Evolutionary conservation across 2,888 invertebrate species (phyloP).

Genomic region (Yponomeuta malinellus): DNA sequence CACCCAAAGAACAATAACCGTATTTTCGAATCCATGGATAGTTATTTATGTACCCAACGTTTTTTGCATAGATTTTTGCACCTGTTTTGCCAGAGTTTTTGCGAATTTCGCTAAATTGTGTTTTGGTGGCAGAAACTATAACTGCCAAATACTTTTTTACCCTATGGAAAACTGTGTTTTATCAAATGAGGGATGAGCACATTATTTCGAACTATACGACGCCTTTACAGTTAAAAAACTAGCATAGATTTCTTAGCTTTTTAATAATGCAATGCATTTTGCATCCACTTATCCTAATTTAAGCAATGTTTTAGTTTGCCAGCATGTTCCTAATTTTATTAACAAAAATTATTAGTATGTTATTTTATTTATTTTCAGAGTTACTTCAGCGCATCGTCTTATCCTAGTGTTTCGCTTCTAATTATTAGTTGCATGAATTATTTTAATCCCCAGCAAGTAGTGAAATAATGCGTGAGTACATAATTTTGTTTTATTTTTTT

Average conservation of each 20-base stretch:
- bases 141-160: too few relatives aligned
- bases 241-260: not conserved
- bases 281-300: not conserved
- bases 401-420: constrained; percentile 58
- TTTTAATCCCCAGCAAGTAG: constrained; percentile 8
- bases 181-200: too few relatives aligned
- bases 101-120: too few relatives aligned
- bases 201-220: too few relatives aligned
- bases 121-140: too few relatives aligned
- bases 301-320: not conserved
- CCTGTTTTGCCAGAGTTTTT: too few relatives aligned
- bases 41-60: too few relatives aligned
- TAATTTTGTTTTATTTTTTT: constrained; percentile 16
- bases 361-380: constrained; percentile 52
- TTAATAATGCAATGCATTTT: too few relatives aligned
- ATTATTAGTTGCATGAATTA: constrained; percentile 57
- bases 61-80: too few relatives aligned
- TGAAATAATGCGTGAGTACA: constrained; percentile 50
- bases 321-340: not conserved
- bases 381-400: constrained; percentile 37
- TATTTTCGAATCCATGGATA: too few relatives aligned
- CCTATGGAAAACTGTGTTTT: too few relatives aligned
- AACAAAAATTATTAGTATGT: constrained; percentile 18
- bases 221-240: not conserved
- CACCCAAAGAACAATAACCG: too few relatives aligned